A percentile compares a stretch with the other conserved stretches of the same genome.
Evolutionary conservation across 2,888 invertebrate species (phyloP).

Genomic region (Nysson spinosus): DNA sequence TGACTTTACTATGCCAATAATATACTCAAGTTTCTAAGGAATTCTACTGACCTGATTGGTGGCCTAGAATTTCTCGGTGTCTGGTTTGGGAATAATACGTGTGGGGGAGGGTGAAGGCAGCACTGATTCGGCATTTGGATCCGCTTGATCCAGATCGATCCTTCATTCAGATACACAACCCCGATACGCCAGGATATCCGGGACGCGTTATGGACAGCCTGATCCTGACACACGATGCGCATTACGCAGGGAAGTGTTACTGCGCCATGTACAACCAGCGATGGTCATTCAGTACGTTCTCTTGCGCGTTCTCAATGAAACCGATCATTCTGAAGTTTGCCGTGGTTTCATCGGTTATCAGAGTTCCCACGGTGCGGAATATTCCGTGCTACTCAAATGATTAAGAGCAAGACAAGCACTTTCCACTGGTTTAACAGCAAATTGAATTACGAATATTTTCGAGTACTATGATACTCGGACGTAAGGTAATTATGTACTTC

Average conservation of each 20-base stretch:
- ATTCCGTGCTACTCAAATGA: too few relatives aligned
- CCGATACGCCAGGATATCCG: slow-evolving; percentile 57
- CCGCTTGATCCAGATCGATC: slow-evolving; percentile 64
- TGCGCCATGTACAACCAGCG: slow-evolving; percentile 26
- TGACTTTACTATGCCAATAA: too few relatives aligned
- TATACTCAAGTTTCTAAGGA: slow-evolving; percentile 4
- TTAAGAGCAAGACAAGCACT: too few relatives aligned
- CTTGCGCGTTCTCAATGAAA: slow-evolving; percentile 34
- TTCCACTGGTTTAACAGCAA: too few relatives aligned
- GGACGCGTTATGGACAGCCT: slow-evolving; percentile 63
- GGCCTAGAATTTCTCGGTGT: background rate
- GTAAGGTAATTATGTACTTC: too few relatives aligned
- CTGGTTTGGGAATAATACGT: slow-evolving; percentile 6
- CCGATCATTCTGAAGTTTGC: slow-evolving; percentile 8
- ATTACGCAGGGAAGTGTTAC: slow-evolving; percentile 47
- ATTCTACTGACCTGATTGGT: background rate
- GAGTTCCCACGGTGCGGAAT: background rate
- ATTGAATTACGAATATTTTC: too few relatives aligned
- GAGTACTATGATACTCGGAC: too few relatives aligned
- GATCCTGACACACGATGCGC: slow-evolving; percentile 65
- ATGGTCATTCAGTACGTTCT: slow-evolving; percentile 31
- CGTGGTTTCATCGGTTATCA: background rate
- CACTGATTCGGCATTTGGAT: slow-evolving; percentile 54
- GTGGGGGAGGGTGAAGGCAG: slow-evolving; percentile 2
- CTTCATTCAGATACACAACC: slow-evolving; percentile 65